Base-by-base conservation (phyloP, 2,113 vertebrate species). In the Seriola aureovittata region DNA sequence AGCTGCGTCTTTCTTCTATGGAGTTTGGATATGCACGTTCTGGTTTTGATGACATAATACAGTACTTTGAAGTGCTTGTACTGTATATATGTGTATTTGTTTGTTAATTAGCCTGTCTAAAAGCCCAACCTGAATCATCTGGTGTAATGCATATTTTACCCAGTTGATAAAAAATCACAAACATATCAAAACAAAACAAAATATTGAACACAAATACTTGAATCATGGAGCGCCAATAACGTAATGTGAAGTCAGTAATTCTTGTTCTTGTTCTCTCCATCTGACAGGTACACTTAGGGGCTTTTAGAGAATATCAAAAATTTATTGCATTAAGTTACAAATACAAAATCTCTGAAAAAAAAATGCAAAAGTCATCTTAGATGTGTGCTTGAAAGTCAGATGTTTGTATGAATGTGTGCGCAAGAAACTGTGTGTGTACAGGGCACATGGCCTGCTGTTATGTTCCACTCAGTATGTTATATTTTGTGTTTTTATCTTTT, bases 141-240 rank as follows among this genome's bases (percentile, higher is more conserved):
- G 87, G 81, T 91, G 81, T 85, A 80, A 93, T 89, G 84, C 88
- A 93, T 89, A 93, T 92, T 93, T 92, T 94, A 95, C 89, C 91
- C 91, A 94, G 93, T 94, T 92, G 85, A 93, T 84, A 86, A 85
- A 29, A 87, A 93, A 93, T 93, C 91, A 92, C 92, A 92, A 91
- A 95, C 94, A 95, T 95, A 96, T 95, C 94, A 96, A 95, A 94
- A 94, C 75, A 84, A 92, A 93, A 90, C 88, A 91, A 96, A 95
- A 95, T 95, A 95, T 96, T 95, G 95, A 96, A 96, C 95, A 92
- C 94, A 96, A 96, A 98, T 98, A 99, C 97, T 99, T 99, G 98
- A 99, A 99, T 97, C 96, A 96, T 91, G 86, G 96, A 97, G 95
- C 90, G 96, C 97, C 97, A 97, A 97, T 96, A 96, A 94, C 91